These are phyloP conservation scores for Fukomys damarensis DNA, from an alignment of 2,113 vertebrate species.

Conservation along the genomic window DNA sequence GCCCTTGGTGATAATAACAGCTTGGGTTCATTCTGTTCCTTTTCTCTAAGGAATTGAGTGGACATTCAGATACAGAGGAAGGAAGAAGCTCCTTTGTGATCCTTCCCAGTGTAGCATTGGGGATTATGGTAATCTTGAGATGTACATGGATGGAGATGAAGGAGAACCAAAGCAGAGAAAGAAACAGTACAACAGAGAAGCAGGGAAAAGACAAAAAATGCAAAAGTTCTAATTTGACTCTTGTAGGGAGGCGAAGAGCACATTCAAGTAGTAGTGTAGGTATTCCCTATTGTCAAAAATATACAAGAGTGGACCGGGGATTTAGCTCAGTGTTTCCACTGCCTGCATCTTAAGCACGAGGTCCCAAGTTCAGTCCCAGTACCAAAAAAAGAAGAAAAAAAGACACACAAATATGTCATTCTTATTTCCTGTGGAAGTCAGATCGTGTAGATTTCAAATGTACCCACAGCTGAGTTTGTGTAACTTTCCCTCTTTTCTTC, in stretches of 20 bases:
- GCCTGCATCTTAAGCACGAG: no score
- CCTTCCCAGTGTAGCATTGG: neutral
- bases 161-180: neutral
- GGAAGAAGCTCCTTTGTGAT: neutral
- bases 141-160: neutral
- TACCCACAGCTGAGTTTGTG: neutral
- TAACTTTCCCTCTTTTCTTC: neutral
- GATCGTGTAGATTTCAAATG: neutral
- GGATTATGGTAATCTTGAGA: neutral
- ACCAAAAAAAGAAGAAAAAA: no score
- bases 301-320: no score
- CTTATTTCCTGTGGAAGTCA: neutral
- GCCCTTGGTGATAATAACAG: constrained; percentile 23
- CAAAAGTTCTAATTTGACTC: neutral
- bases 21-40: neutral
- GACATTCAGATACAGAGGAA: neutral
- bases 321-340: no score
- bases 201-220: neutral
- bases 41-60: neutral
- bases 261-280: neutral
- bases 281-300: neutral
- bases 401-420: no score
- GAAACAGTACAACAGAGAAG: neutral
- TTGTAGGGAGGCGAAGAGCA: neutral
- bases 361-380: no score